These are phyloP conservation scores for Okamejei kenojei DNA, from an alignment of 2,797 vertebrate genomes.

Conservation along the genomic window DNA sequence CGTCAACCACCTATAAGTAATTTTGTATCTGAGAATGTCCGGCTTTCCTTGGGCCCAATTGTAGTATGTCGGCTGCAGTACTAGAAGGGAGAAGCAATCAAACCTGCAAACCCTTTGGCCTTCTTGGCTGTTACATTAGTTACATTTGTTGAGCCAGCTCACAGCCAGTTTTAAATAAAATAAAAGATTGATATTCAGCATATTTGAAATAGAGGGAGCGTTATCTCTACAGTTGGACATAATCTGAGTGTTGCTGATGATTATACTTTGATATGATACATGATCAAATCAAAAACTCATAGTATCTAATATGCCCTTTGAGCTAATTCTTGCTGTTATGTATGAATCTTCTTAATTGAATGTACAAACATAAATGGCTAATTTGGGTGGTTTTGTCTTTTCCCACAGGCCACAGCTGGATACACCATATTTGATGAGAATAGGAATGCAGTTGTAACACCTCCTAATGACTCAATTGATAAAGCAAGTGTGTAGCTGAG, in stretches of 20 bases:
- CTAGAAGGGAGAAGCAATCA: neutral
- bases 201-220: neutral
- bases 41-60: neutral
- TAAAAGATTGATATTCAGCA: neutral
- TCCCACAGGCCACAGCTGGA: no score
- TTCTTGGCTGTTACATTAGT: neutral
- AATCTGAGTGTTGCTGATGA: neutral
- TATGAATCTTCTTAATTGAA: conserved; percentile 4
- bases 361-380: neutral
- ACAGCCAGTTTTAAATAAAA: neutral
- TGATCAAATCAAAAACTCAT: no score
- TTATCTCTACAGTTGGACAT: neutral
- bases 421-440: neutral
- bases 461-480: neutral
- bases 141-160: neutral
- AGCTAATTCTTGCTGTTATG: neutral
- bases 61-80: neutral
- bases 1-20: neutral
- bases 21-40: neutral
- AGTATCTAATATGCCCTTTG: neutral
- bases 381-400: neutral
- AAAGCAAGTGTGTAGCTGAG: neutral
- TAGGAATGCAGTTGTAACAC: neutral
- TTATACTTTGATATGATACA: no score
- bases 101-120: neutral